phyloP scores from a whole-genome alignment of 2,797 vertebrate species.

The Lagocephalus sceleratus region DNA sequence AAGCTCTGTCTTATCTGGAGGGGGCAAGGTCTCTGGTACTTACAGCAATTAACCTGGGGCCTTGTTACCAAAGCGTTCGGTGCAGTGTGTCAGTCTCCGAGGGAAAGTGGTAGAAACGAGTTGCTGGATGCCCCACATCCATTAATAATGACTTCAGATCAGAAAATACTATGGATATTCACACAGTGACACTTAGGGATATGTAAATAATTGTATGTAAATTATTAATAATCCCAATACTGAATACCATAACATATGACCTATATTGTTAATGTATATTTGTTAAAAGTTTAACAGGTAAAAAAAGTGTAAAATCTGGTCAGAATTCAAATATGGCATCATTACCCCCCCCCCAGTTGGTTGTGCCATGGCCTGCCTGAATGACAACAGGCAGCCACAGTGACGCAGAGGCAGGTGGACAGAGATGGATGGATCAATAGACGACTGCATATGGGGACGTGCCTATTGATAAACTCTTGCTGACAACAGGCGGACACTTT shows the following conservation, averaged over 20 bases:
- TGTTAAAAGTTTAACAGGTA: background rate
- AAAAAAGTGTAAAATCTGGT: slow-evolving; percentile 26
- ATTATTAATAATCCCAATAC: too few relatives aligned
- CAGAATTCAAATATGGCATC: slow-evolving; percentile 41
- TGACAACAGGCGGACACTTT: slow-evolving; percentile 78
- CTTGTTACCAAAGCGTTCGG: slow-evolving; percentile 60
- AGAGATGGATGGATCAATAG: slow-evolving; percentile 76
- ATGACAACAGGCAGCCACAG: slow-evolving; percentile 70
- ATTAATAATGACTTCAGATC: slow-evolving; percentile 40
- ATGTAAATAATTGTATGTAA: too few relatives aligned
- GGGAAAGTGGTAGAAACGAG: slow-evolving; percentile 48
- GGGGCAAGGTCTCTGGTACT: slow-evolving; percentile 45
- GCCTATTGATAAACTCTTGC: slow-evolving; percentile 80
- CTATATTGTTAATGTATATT: too few relatives aligned
- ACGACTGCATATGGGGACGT: slow-evolving; percentile 72
- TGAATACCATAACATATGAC: too few relatives aligned
- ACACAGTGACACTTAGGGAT: background rate
- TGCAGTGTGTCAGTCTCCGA: slow-evolving; percentile 47
- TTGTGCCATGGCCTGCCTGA: slow-evolving; percentile 44
- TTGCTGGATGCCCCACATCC: slow-evolving; percentile 32
- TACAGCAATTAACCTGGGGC: slow-evolving; percentile 71
- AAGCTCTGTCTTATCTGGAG: slow-evolving; percentile 49
- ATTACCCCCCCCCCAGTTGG: slow-evolving; percentile 25
- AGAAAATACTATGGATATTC: slow-evolving; percentile 3
- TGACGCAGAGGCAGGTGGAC: slow-evolving; percentile 66